A percentile compares a stretch with the other conserved stretches of the same genome.
These are phyloP conservation scores for Carlito syrichta DNA, from an alignment of 2,113 vertebrate genomes.

Conservation along the genomic window DNA sequence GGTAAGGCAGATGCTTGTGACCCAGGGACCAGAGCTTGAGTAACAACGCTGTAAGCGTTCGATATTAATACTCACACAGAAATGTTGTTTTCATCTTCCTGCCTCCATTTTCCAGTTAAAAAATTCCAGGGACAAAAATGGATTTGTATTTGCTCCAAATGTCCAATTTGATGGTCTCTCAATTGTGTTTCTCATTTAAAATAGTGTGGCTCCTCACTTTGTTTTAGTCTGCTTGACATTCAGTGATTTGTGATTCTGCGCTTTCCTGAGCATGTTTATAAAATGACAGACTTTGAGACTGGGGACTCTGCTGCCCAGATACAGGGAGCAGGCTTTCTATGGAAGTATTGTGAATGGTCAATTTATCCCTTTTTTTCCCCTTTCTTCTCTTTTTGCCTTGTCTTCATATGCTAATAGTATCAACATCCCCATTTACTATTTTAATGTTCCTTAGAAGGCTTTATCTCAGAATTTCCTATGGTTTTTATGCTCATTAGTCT, in stretches of 20 bases:
- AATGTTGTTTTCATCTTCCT: neutral
- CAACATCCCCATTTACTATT: neutral
- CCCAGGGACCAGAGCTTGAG: neutral
- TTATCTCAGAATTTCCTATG: constrained; percentile 29
- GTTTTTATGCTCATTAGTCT: constrained; percentile 34
- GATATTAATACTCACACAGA: neutral
- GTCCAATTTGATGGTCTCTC: neutral
- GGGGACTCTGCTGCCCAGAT: neutral
- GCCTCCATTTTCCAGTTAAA: neutral
- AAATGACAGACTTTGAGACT: neutral
- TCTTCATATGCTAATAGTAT: constrained; percentile 31
- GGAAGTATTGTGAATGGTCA: neutral
- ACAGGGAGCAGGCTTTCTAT: neutral
- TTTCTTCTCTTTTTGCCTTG: neutral
- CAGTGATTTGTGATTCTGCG: constrained; percentile 46
- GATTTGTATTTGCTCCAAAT: neutral
- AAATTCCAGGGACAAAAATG: neutral
- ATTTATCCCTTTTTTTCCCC: neutral
- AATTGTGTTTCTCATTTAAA: constrained; percentile 8
- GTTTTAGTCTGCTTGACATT: constrained; percentile 35
- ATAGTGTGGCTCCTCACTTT: neutral
- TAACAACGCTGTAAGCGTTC: neutral
- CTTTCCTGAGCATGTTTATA: constrained; percentile 42
- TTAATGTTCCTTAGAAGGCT: constrained; percentile 19
- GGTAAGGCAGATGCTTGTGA: neutral